A percentile compares a stretch with the other conserved stretches of the same genome.
These are phyloP conservation scores for Neolamprologus sp. DNA, from an alignment of 2,113 vertebrate species.

Conservation along the genomic window DNA sequence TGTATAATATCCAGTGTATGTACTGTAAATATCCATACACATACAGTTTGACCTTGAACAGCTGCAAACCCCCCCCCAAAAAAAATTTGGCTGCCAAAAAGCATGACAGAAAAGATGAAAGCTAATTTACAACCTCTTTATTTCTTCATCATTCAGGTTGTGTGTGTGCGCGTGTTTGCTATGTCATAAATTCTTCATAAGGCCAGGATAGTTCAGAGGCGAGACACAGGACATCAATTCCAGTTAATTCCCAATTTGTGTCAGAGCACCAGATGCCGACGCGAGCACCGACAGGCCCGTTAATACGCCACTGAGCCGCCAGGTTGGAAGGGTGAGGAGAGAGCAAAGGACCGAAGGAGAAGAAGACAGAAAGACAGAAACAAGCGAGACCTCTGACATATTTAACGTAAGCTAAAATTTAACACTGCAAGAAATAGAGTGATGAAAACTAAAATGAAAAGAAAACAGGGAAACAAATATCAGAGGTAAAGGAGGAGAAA, in stretches of 20 bases:
- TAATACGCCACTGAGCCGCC: constrained; percentile 94
- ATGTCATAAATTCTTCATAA: constrained; percentile 82
- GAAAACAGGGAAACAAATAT: neutral
- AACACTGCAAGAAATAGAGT: neutral
- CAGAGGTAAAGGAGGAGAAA: neutral
- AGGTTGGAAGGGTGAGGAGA: constrained; percentile 36
- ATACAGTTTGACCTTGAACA: constrained; percentile 26
- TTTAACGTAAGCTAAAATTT: neutral
- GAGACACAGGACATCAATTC: constrained; percentile 90
- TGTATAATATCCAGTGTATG: neutral
- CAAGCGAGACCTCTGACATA: neutral
- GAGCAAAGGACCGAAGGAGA: neutral
- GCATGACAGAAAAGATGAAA: constrained; percentile 71
- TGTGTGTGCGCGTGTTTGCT: constrained; percentile 45
- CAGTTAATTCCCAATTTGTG: constrained; percentile 99
- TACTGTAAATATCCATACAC: neutral
- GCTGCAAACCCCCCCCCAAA: neutral
- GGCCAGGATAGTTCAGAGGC: constrained; percentile 44
- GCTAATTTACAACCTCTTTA: constrained; percentile 89
- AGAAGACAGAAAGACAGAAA: neutral
- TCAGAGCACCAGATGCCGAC: constrained; percentile 98
- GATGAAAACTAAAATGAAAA: neutral
- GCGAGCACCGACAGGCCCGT: constrained; percentile 91
- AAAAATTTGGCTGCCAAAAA: neutral
- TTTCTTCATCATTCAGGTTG: constrained; percentile 68